Percentiles rank a stretch among this genome's conserved stretches.
phyloP scores from a whole-genome alignment of 2,888 invertebrate species.

The Meiosimyza platycephala region DNA sequence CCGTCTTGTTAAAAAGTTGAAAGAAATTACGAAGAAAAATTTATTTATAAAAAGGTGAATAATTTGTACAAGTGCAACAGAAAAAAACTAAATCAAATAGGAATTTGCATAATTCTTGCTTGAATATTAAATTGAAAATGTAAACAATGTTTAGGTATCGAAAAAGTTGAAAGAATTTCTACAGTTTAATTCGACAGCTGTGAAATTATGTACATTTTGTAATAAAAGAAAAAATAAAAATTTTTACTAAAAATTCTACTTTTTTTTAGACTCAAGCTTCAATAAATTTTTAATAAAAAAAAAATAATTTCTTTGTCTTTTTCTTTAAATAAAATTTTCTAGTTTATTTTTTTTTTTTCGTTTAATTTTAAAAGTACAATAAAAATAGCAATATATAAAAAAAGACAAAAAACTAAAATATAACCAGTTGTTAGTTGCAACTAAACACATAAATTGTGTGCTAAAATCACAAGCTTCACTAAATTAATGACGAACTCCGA shows the following conservation, averaged over 20 bases:
- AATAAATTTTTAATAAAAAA: too few species aligned
- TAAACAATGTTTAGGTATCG: conserved; percentile 1
- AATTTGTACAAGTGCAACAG: conserved; percentile 4
- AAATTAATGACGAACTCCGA: conserved; percentile 1
- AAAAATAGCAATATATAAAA: neutral
- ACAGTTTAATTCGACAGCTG: conserved; percentile 13
- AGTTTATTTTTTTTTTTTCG: neutral
- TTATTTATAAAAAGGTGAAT: conserved; percentile 28
- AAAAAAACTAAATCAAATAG: neutral
- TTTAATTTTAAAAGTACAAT: too few species aligned
- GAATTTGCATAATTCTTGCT: conserved; percentile 12
- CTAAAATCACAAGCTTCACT: neutral
- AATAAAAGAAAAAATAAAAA: neutral
- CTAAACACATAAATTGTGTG: conserved; percentile 2
- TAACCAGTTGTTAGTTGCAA: conserved; percentile 11
- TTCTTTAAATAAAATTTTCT: conserved; percentile 1
- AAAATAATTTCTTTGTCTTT: neutral
- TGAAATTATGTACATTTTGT: conserved; percentile 5
- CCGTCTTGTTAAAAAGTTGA: conserved; percentile 3
- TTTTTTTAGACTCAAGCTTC: too few species aligned
- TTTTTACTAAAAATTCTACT: neutral
- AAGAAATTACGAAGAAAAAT: conserved; percentile 1
- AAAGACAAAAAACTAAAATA: neutral
- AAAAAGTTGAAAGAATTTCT: neutral
- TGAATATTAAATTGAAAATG: neutral